phyloP scores from a whole-genome alignment of 2,113 vertebrate genomes.

The Pteropus alecto region DNA sequence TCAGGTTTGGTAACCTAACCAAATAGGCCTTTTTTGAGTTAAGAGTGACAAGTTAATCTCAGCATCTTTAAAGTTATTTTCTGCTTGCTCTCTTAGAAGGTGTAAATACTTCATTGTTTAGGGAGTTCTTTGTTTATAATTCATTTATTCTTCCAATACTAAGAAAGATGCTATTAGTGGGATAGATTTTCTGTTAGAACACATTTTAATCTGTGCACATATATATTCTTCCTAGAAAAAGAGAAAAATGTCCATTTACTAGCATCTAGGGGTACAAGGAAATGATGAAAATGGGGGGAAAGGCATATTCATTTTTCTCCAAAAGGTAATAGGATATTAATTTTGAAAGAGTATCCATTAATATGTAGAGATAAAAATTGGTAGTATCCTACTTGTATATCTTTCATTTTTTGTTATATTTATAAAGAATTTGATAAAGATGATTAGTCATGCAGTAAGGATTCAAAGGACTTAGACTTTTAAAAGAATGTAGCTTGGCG shows the following conservation, averaged over 20 bases:
- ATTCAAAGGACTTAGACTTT: background rate
- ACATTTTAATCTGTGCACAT: slow-evolving; percentile 48
- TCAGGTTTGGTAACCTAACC: background rate
- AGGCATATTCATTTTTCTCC: background rate
- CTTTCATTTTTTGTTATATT: slow-evolving; percentile 9
- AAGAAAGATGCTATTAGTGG: slow-evolving; percentile 46
- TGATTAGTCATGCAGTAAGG: background rate
- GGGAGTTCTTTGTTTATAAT: slow-evolving; percentile 43
- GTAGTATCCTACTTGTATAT: background rate
- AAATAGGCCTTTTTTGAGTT: slow-evolving; percentile 6
- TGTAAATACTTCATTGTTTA: slow-evolving; percentile 23
- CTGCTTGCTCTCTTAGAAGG: slow-evolving; percentile 21
- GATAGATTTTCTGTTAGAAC: slow-evolving; percentile 55
- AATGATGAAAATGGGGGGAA: slow-evolving; percentile 14
- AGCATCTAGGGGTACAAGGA: background rate
- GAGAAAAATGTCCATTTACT: slow-evolving; percentile 22
- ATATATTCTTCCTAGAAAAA: slow-evolving; percentile 3
- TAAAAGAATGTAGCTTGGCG: background rate
- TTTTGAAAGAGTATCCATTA: background rate
- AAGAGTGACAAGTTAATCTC: slow-evolving; percentile 45
- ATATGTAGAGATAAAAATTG: slow-evolving; percentile 13
- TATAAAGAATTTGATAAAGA: background rate
- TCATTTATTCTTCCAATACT: slow-evolving; percentile 51
- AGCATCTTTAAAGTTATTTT: slow-evolving; percentile 57
- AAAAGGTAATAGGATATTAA: background rate